Percentiles rank a stretch among this genome's conserved stretches.
These are phyloP conservation scores for Centropristis striata DNA, from an alignment of 2,113 vertebrate genomes.

Conservation along the genomic window DNA sequence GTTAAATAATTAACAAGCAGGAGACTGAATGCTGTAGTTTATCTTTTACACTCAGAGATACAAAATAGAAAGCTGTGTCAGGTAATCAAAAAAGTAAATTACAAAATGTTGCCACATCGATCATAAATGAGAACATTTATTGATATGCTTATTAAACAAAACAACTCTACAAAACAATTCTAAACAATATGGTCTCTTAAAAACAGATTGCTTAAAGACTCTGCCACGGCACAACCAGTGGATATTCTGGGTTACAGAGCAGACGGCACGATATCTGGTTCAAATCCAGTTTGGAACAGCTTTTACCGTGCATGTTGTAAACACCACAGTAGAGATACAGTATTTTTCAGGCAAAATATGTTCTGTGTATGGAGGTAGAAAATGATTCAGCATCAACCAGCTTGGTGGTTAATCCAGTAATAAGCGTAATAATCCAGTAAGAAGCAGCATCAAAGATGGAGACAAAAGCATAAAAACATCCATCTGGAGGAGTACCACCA, in stretches of 20 bases:
- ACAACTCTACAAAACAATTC: no score
- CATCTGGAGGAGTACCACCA: background rate
- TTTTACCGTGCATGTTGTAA: background rate
- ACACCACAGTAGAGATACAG: background rate
- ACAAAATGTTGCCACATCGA: background rate
- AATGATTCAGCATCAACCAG: background rate
- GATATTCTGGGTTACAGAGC: background rate
- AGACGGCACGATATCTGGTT: background rate
- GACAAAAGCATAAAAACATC: background rate
- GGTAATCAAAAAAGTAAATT: background rate
- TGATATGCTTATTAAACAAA: no score
- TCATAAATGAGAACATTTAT: no score
- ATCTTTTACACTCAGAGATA: background rate
- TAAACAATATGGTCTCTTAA: no score
- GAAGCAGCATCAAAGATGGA: background rate
- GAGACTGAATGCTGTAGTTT: background rate
- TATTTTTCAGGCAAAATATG: background rate
- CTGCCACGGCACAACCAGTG: background rate
- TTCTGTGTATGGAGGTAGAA: background rate
- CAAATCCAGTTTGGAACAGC: background rate
- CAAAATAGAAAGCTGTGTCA: background rate
- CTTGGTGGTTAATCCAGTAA: constrained; percentile 15
- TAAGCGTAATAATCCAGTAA: constrained; percentile 5
- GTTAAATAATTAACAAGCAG: background rate
- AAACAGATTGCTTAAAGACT: background rate